Base-by-base conservation (phyloP, 2,888 invertebrate species). In the Epirrita christyi region DNA sequence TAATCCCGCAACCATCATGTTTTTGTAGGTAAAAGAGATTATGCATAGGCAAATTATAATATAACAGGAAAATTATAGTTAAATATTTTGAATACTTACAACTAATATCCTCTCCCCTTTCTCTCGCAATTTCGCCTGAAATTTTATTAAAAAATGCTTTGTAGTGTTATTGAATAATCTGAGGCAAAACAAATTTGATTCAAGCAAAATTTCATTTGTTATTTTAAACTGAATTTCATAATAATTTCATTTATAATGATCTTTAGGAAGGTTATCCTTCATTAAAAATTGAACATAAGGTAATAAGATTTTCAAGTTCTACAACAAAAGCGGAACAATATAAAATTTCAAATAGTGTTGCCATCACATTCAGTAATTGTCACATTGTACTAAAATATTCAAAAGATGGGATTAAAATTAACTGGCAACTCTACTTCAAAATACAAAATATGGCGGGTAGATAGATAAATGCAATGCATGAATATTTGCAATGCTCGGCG, bases 121-220 rank as follows among this genome's bases (percentile, higher is more conserved):
- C 94, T 80, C 95, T 93, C 72, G 95, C 95, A 80, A 95, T 94
- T 89, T 96, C 95, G 93, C 95, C 95, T 96, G 93, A 68, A 94
- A 93, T 73, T 66, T 65, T 80, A 78, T 70, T 65, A 68, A 51
- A n/a, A 61, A 50, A 61, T 3, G 53, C 66, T 72, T 59, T 60
- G 37, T 58, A 62, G 44, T 55, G 21, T 7, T 40, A 36, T 48
- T 11, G 15, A 37, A 36, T 40, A 34, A 6, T 14, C 6, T 29
- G 8, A 21, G 10, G 27, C 8, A 34, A 36, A 50, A 45, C 3
- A 44, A 37, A 60, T 46, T 49, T 43, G 29, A 61, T 47, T 56
- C 13, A 55, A 59, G 47, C 46, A 1, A 45, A 15, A 9, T 50
- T 41, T 48, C 7, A 46, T 45, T 48, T 45, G 7, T 27, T 40